Base-by-base conservation (phyloP, 2,113 vertebrate genomes). In the Gobiocypris rarus region DNA sequence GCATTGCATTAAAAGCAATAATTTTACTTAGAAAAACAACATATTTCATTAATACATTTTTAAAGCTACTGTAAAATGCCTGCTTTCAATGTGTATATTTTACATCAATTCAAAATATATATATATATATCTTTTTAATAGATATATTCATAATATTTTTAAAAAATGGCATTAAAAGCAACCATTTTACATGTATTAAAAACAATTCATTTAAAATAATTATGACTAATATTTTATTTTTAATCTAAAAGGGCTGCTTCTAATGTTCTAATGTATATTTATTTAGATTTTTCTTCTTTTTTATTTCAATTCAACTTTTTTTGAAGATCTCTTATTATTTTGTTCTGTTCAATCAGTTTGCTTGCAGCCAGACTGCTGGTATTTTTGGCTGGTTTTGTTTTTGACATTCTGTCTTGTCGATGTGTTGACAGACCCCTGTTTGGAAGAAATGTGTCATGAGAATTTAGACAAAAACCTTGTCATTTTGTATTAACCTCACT, bases 401-500 rank as follows among this genome's bases (percentile, higher is more conserved):
- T 90, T 80, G 83, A 78, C 59, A 61, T 85, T 84, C 75, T 52
- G 74, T 22, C 54, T 74, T 81, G 45, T 43, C 86, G 87, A 82
- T 71, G 63, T 69, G 24, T 79, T 74, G 84, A 88, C 63, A 78
- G 86, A 75, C 41, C 48, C 73, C 77, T 43, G 73, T 75, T 90
- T 86, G 17, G 56, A 54, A 87, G 86, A 78, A 86, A 76, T 89
- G 77, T 65, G 90, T 91, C 90, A 89, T 84, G 89, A 89, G 83
- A 84, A 87, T 90, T 87, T 86, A 81, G 89, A 91, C 88, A 88
- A 87, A 81, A 89, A 87, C 76, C 83, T 26, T 91, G 93, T 94
- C 93, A 84, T 83, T 87, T 88, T 87, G 38, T 86, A 90, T 94
- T 90, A 93, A 81, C 75, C 82, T 93, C 91, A 93, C 80, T 0